A percentile compares a stretch with the other conserved stretches of the same genome.
phyloP scores from a whole-genome alignment of 35 echinoderm and acorn worm species.

The Ptychodera flava region DNA sequence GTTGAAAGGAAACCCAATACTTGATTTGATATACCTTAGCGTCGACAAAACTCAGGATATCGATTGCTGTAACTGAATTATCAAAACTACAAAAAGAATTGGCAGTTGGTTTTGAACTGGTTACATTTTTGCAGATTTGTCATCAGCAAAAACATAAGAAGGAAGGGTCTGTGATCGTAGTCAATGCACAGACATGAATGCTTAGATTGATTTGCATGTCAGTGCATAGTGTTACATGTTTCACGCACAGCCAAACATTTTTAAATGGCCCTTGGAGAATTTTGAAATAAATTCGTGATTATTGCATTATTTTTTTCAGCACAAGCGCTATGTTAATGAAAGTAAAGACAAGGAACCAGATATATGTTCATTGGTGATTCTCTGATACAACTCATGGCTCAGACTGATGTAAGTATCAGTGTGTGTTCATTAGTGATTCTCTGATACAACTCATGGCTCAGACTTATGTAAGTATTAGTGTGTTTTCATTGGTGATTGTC shows the following conservation, averaged over 20 bases:
- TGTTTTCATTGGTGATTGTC: no score
- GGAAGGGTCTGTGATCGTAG: background rate
- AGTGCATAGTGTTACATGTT: background rate
- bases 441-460: no score
- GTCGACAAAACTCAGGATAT: no score
- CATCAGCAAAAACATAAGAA: no score
- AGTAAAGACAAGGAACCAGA: conserved; percentile 75
- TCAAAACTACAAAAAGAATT: no score
- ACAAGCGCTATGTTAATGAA: conserved; percentile 51
- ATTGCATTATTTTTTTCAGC: conserved; percentile 41
- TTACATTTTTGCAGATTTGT: no score
- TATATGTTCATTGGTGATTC: conserved; percentile 93
- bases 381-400: conserved; percentile 60
- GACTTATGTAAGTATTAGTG: no score
- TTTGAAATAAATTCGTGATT: background rate
- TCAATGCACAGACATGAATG: background rate
- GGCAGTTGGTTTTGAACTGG: no score
- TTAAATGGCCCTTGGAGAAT: background rate
- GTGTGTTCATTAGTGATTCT: no score
- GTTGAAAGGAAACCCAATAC: no score
- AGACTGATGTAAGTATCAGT: conserved; percentile 25
- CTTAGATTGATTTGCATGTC: background rate
- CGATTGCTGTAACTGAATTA: no score
- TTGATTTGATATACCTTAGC: no score
- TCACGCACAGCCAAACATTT: background rate